Percentiles rank a stretch among this genome's conserved stretches.
Evolutionary conservation across 2,113 vertebrate species (phyloP).

Genomic region (Chlamydotis undulata): DNA sequence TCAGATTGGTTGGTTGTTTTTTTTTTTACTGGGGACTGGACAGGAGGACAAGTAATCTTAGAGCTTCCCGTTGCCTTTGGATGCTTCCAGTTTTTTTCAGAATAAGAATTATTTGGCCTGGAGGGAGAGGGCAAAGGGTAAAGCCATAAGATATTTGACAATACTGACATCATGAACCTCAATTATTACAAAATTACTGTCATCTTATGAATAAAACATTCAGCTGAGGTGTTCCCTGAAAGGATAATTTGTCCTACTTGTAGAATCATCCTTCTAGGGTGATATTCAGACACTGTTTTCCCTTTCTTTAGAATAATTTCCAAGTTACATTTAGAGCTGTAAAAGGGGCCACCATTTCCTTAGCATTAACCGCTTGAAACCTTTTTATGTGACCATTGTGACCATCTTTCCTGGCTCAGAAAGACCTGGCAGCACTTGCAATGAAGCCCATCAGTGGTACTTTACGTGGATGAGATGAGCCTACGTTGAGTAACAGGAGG

Average conservation of each 20-base stretch:
- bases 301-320: constrained; percentile 19
- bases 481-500: background rate
- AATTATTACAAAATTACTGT: constrained; percentile 16
- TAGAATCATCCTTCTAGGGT: constrained; percentile 20
- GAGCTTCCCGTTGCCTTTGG: constrained; percentile 26
- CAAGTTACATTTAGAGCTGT: background rate
- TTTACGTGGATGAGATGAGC: background rate
- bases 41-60: constrained; percentile 41
- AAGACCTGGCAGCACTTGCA: background rate
- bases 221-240: constrained; percentile 39
- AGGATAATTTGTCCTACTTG: constrained; percentile 12
- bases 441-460: background rate
- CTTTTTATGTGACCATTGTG: background rate
- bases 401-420: background rate
- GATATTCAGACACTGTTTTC: background rate
- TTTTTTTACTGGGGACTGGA: background rate
- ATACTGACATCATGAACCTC: constrained; percentile 37
- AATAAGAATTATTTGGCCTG: constrained; percentile 42
- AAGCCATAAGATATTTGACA: constrained; percentile 33
- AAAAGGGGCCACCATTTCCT: background rate
- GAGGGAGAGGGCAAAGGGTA: constrained; percentile 11
- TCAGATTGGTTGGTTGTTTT: background rate
- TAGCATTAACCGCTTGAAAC: background rate
- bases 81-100: background rate
- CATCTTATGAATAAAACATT: constrained; percentile 41